Percentiles rank a stretch among this genome's conserved stretches.
These are phyloP conservation scores for Telmatochromis sp. DNA, from an alignment of 2,113 vertebrate genomes.

Conservation along the genomic window DNA sequence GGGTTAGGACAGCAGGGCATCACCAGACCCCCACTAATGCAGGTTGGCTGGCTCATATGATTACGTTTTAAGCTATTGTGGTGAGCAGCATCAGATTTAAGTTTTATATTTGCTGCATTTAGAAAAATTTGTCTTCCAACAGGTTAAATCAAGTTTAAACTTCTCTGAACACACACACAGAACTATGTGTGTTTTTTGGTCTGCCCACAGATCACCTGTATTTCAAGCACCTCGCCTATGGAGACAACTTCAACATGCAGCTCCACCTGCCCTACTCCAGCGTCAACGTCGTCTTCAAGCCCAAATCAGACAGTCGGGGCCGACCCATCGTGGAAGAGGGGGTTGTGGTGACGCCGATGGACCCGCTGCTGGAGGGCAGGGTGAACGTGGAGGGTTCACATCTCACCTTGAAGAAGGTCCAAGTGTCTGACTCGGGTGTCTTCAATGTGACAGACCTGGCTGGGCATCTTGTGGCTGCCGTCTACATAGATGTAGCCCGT, in stretches of 20 bases:
- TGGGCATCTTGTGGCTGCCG: constrained; percentile 56
- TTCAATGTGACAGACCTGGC: constrained; percentile 65
- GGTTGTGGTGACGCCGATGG: constrained; percentile 28
- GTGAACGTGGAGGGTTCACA: constrained; percentile 51
- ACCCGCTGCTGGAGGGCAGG: constrained; percentile 58
- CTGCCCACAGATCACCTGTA: constrained; percentile 63
- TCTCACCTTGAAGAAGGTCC: constrained; percentile 59
- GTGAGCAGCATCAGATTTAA: accelerated
- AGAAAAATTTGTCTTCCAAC: neutral
- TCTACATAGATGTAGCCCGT: constrained; percentile 63
- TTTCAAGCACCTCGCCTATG: constrained; percentile 33
- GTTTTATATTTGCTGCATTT: neutral
- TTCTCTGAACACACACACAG: neutral
- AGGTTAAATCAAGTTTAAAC: neutral
- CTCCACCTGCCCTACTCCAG: constrained; percentile 51
- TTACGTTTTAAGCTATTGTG: accelerated
- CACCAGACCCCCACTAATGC: accelerated
- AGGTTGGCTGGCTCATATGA: neutral
- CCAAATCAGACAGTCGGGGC: constrained; percentile 42
- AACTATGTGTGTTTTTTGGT: neutral
- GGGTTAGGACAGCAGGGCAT: neutral
- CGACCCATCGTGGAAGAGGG: constrained; percentile 56
- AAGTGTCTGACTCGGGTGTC: constrained; percentile 30
- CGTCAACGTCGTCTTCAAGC: constrained; percentile 55
- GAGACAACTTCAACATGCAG: constrained; percentile 57